Base-by-base conservation (phyloP, 2,113 vertebrate species). In the Cynopterus brachyotis region DNA sequence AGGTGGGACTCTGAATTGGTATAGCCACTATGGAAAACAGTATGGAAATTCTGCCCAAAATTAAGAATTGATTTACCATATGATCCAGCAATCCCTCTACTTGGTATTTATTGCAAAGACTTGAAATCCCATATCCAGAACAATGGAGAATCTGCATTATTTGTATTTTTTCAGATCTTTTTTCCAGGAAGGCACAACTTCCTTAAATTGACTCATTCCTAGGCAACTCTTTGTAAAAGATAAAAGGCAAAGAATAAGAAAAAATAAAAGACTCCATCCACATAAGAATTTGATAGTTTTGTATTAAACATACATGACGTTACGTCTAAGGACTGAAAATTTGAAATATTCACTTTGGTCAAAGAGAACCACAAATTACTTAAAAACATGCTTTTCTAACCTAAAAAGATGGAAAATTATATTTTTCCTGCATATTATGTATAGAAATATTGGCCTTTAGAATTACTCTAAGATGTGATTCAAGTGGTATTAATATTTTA, bases 321-420 rank as follows among this genome's bases (percentile, higher is more conserved):
- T 95, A 72, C 66, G 93, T 93, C 30, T 94, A 89, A 92, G n/a
- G 24, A 45, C 19, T 88, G 7, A 84, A 47, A 79, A 16, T 87
- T 87, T 91, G 24, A 88, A 94, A 84, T 93, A 70, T 24, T 22
- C 30, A 83, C 24, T 75, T 93, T 89, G 30, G 10, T 50, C 13
- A 88, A 88, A 92, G 84, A 59, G 5, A 60, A 80, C 22, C 57
- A 76, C 0, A 50, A 87, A 37, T 84, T 1, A 85, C 93, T 89
- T 85, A 16, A 91, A 93, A 91, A 82, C 40, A 26, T 50, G 4
- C 11, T 90, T 91, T 90, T 45, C 17, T 19, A 69, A 73, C 24
- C 12, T 47, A 73, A 83, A 76, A 35, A 67, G 35, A 3, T 3
- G 26, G 50, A 73, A 70, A 89, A 86, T 96, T 50, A 67, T 66